Base-by-base conservation (phyloP, 2,888 invertebrate species). In the Monochamus alternatus region DNA sequence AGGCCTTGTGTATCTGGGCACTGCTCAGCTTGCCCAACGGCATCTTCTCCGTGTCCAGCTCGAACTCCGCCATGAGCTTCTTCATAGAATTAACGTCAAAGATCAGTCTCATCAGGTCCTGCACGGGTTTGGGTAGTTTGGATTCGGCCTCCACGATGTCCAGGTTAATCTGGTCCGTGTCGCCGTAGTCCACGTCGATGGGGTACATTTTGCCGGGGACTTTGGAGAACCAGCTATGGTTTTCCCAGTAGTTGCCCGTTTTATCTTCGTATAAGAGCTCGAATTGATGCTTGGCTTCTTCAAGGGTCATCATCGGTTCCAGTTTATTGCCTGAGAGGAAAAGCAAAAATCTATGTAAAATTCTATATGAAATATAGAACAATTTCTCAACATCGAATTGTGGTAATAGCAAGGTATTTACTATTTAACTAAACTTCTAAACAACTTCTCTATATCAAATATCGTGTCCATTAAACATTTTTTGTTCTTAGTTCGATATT, bases 31-130 rank as follows among this genome's bases (percentile, higher is more conserved):
- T 99, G 62, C 78, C 99, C 8, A 99, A 90, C 0, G 99, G 99
- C 99, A 99, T 98, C 90, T 99, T 98, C 79, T 98, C 97, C 83
- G 96, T 93, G 88, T 99, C 99, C 82, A 99, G 90, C 91, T 99
- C 98, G 89, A 98, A 98, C 87, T 98, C 98, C 86, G 96, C 88
- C 93, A 99, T 93, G 0, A 96, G 95, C 87, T 93, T 93, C 87
- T 97, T 97, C 98, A 99, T 99, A 7, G 91, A 90, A 75, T 96
- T 92, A 0, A 98, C 92, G 88, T 99, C 97, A 89, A 99, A 99
- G 75, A 99, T 95, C 81, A 95, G 91, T 76, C 92, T 91, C 30
- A 99, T 92, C 3, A 99, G 90, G 76, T 95, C 92, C 88, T 98
- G 97, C 0, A 99, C 93, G 0, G 95, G 91, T 84, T 91, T 88